Evolutionary conservation across 2,113 vertebrate genomes (phyloP).

Genomic region (Pterocles orientalis): DNA sequence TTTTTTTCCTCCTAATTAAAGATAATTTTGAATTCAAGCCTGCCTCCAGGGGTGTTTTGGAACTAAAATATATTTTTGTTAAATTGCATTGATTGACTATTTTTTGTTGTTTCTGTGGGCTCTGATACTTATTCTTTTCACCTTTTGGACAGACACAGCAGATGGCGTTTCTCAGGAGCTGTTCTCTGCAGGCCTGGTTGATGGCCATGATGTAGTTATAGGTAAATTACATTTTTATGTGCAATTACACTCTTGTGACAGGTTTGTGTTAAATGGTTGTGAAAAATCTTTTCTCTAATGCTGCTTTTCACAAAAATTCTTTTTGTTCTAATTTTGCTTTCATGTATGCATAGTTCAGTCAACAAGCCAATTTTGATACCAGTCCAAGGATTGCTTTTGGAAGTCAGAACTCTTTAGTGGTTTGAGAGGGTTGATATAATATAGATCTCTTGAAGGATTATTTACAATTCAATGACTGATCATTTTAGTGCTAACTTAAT

Average conservation of each 20-base stretch:
- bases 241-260: constrained; percentile 49
- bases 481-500: neutral
- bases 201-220: constrained; percentile 93
- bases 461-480: neutral
- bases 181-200: constrained; percentile 96
- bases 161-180: constrained; percentile 99
- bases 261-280: constrained; percentile 56
- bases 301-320: constrained; percentile 20
- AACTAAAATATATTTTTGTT: constrained; percentile 37
- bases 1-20: constrained; percentile 37
- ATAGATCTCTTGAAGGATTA: neutral
- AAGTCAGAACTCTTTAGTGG: constrained; percentile 1
- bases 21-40: constrained; percentile 36
- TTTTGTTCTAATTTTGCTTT: constrained; percentile 48
- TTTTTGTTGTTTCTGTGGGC: constrained; percentile 50
- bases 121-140: constrained; percentile 73
- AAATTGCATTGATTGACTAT: constrained; percentile 48
- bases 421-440: neutral
- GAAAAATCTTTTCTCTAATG: constrained; percentile 36
- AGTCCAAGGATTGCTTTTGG: neutral
- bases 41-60: constrained; percentile 8
- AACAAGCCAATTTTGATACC: neutral
- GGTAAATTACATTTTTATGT: constrained; percentile 86
- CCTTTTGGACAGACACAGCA: constrained; percentile 89
- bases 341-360: constrained; percentile 1